Percentiles rank a stretch among this genome's conserved stretches.
These are phyloP conservation scores for Calameuta filiformis DNA, from an alignment of 2,888 invertebrate species.

Conservation along the genomic window DNA sequence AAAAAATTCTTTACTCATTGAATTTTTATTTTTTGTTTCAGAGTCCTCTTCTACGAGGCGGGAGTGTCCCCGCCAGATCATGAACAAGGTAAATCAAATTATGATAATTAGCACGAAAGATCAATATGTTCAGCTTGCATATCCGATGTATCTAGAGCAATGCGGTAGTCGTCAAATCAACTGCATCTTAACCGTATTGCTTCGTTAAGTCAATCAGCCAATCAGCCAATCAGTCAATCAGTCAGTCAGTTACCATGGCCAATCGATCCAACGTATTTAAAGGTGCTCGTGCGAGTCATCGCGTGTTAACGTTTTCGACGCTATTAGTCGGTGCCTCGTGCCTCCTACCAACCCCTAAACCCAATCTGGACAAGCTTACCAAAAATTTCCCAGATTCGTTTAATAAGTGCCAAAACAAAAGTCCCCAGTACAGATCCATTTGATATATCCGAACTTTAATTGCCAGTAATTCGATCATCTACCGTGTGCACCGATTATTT, in stretches of 20 bases:
- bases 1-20: not conserved
- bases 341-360: not conserved
- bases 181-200: not conserved
- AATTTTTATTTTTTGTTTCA: conserved; percentile 49
- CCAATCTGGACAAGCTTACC: not conserved
- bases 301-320: conserved; percentile 24
- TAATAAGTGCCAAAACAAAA: not conserved
- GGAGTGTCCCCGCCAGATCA: conserved; percentile 65
- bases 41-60: conserved; percentile 61
- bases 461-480: no score
- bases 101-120: not conserved
- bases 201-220: conserved; percentile 10
- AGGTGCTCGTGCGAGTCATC: conserved; percentile 37
- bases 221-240: conserved; percentile 15
- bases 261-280: conserved; percentile 49
- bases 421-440: no score
- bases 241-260: conserved; percentile 43
- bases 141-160: not conserved
- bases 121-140: not conserved
- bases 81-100: conserved; percentile 62
- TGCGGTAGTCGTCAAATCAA: not conserved
- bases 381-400: not conserved
- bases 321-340: not conserved
- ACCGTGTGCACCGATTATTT: no score
- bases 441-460: no score